Conservation (phyloP, 2,888 invertebrate genomes). For the Meiosimyza platycephala region DNA sequence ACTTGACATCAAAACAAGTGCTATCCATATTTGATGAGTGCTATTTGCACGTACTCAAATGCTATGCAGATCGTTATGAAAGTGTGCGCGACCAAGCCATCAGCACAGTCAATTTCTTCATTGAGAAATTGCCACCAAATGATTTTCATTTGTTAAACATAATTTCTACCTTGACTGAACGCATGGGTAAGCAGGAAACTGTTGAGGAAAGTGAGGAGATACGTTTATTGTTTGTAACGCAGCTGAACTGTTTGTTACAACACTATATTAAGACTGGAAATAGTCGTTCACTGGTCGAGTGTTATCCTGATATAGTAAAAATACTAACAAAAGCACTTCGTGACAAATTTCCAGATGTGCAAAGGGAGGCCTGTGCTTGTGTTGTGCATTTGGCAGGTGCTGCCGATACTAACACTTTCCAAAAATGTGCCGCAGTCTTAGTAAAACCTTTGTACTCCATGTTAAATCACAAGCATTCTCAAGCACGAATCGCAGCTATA, state of each 20-base stretch:
- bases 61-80: constrained; percentile 64
- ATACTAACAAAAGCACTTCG: constrained; percentile 79
- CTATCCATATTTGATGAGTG: constrained; percentile 56
- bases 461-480: constrained; percentile 85
- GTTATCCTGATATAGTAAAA: constrained; percentile 73
- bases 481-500: constrained; percentile 80
- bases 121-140: constrained; percentile 71
- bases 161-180: constrained; percentile 79
- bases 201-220: constrained; percentile 83
- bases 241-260: constrained; percentile 75
- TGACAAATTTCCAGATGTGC: constrained; percentile 85
- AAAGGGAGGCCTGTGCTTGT: constrained; percentile 80
- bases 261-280: constrained; percentile 73
- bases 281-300: constrained; percentile 53
- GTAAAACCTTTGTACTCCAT: constrained; percentile 79
- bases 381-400: constrained; percentile 74
- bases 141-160: constrained; percentile 82
- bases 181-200: constrained; percentile 82
- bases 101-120: constrained; percentile 53
- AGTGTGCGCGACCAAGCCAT: constrained; percentile 60
- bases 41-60: constrained; percentile 64
- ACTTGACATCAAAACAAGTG: constrained; percentile 38
- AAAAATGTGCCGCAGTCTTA: constrained; percentile 78
- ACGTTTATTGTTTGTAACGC: constrained; percentile 75
- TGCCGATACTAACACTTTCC: constrained; percentile 74